Conservation (phyloP, 2,113 vertebrate species). For the Hippocampus barbouri region DNA sequence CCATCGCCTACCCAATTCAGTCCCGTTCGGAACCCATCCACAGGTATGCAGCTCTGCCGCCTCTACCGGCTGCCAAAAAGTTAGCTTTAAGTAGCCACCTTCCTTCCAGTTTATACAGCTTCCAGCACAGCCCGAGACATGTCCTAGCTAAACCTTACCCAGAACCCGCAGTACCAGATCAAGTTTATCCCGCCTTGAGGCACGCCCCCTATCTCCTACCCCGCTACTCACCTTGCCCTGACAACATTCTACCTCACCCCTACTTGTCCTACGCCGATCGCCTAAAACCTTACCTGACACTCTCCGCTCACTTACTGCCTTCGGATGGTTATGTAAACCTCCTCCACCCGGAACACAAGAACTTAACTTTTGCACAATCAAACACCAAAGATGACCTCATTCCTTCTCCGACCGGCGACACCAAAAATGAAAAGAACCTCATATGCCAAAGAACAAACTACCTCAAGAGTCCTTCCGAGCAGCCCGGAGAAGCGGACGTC, state of each 20-base stretch:
- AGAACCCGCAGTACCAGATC: constrained; percentile 27
- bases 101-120: constrained; percentile 34
- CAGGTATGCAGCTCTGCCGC: constrained; percentile 30
- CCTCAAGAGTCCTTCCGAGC: constrained; percentile 44
- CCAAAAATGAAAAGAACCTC: constrained; percentile 46
- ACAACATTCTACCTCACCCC: constrained; percentile 50
- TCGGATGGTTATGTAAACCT: constrained; percentile 46
- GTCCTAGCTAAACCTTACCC: constrained; percentile 33
- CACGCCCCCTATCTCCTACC: constrained; percentile 45
- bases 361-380: constrained; percentile 76
- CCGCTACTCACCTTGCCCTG: constrained; percentile 51
- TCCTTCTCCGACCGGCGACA: constrained; percentile 28
- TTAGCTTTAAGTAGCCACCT: constrained; percentile 18
- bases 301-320: constrained; percentile 41
- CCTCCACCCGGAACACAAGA: constrained; percentile 69
- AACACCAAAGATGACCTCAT: constrained; percentile 59
- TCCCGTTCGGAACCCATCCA: constrained; percentile 39
- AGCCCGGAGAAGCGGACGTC: constrained; percentile 27
- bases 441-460: constrained; percentile 44
- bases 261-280: constrained; percentile 42
- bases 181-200: constrained; percentile 29
- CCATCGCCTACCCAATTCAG: constrained; percentile 53
- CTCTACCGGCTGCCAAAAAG: constrained; percentile 42
- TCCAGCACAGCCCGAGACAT: constrained; percentile 34
- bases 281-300: constrained; percentile 40